A percentile compares a stretch with the other conserved stretches of the same genome.
These are phyloP conservation scores for Disparrhopalites patrizii DNA, from an alignment of 2,888 invertebrate species.

Conservation along the genomic window DNA sequence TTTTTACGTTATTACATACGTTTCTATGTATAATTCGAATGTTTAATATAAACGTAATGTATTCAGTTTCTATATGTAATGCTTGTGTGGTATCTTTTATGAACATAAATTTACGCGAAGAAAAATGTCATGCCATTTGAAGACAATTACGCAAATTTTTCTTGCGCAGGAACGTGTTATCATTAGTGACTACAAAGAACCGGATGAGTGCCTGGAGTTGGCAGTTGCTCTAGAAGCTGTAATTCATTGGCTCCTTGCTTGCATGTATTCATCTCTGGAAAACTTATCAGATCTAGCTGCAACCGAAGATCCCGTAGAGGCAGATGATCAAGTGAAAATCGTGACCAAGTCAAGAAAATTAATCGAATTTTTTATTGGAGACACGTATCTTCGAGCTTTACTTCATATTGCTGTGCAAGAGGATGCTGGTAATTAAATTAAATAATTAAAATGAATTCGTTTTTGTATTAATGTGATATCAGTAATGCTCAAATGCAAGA, in stretches of 20 bases:
- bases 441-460: too few species aligned
- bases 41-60: too few species aligned
- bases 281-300: conserved; percentile 41
- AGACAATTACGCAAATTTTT: too few species aligned
- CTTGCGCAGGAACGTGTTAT: conserved; percentile 56
- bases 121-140: too few species aligned
- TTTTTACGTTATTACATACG: too few species aligned
- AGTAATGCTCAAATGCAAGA: neutral
- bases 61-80: too few species aligned
- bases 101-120: too few species aligned
- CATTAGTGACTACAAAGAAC: conserved; percentile 33
- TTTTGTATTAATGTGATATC: too few species aligned
- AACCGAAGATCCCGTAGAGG: conserved; percentile 38
- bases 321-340: conserved; percentile 44
- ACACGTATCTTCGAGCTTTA: conserved; percentile 33
- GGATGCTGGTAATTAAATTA: conserved; percentile 39
- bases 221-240: conserved; percentile 77
- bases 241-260: conserved; percentile 75
- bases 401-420: conserved; percentile 41
- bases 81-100: too few species aligned
- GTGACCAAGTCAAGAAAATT: conserved; percentile 42
- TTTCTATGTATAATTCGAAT: too few species aligned
- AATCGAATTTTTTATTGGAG: conserved; percentile 36
- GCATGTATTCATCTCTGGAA: conserved; percentile 51
- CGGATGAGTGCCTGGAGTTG: conserved; percentile 65